Base-by-base conservation (phyloP, 1,140 invertebrate species). In the Acromyrmex charruanus region DNA sequence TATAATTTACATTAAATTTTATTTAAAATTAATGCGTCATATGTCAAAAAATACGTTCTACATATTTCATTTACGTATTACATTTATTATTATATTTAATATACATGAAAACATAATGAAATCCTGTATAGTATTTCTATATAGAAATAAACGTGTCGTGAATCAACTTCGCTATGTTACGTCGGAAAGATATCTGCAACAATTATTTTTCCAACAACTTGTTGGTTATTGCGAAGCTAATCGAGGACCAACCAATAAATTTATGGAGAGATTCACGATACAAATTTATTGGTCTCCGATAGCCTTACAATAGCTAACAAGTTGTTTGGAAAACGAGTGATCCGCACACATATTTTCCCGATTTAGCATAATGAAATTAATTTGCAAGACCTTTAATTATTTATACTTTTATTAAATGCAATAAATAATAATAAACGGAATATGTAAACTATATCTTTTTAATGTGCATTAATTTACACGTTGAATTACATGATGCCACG, bases 261-360 rank as follows among this genome's bases (percentile, higher is more conserved):
- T 93, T 94, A 87, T 72, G 59, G 68, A 87, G 91, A 89, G 92
- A 88, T 91, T 87, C 89, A 61, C 81, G 89, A 90, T 90, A 90
- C 89, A 94, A 93, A 95, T 95, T 95, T 95, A 95, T 95, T 89
- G 94, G 89, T 91, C 87, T 92, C 93, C 94, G 93, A 94, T 95
- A 91, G 92, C 90, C 90, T 90, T 90, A 93, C 94, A 94, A 94
- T 94, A 92, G 94, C 94, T 94, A 95, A 95, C 94, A 95, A 95
- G 94, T 95, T 95, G 94, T 90, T 92, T 93, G 94, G 93, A 94
- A 69, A 94, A 94, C 91, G 93, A 94, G 77, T 39, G 28, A 7
- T 44, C 44, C 9, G 35, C 35, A 51, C 53, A 69, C 53, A 81
- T 49, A 74, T 84, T 49, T 84, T 35, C 10, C 39, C 25, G 39